Evolutionary conservation across 1,140 invertebrate genomes (phyloP).

Genomic region (Drosophila lacteicornis): DNA sequence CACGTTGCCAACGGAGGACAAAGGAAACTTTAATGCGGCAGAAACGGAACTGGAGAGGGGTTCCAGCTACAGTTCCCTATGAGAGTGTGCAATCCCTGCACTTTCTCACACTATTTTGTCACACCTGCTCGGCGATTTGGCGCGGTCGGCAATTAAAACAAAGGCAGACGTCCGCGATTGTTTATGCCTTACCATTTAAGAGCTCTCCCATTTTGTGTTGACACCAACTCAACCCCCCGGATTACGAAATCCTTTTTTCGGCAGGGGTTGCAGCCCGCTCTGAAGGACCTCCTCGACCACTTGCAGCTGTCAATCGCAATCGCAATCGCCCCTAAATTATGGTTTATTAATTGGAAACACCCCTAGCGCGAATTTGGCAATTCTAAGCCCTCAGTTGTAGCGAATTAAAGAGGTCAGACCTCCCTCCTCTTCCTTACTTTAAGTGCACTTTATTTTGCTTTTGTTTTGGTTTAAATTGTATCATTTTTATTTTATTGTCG

Average conservation of each 20-base stretch:
- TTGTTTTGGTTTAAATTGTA: conserved; percentile 67
- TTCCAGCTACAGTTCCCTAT: background rate
- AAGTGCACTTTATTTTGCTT: conserved; percentile 66
- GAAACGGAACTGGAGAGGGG: conserved; percentile 4
- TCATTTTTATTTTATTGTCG: conserved; percentile 55
- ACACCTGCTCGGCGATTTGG: conserved; percentile 49
- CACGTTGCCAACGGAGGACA: conserved; percentile 47
- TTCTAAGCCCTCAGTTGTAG: conserved; percentile 30
- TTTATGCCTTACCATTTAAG: conserved; percentile 43
- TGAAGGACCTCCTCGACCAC: conserved; percentile 54
- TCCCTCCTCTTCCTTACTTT: conserved; percentile 31
- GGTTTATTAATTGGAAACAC: conserved; percentile 67
- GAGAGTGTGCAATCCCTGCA: conserved; percentile 30
- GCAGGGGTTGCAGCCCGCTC: conserved; percentile 25
- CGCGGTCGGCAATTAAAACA: conserved; percentile 52
- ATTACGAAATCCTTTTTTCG: conserved; percentile 32
- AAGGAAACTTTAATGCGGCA: conserved; percentile 58
- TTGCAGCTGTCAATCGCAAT: conserved; percentile 77
- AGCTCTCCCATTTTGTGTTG: conserved; percentile 72
- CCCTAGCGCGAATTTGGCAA: conserved; percentile 19
- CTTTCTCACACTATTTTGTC: conserved; percentile 68
- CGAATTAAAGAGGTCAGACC: conserved; percentile 7
- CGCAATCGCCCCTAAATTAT: conserved; percentile 76
- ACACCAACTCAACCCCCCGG: conserved; percentile 65
- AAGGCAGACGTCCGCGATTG: conserved; percentile 51